Base-by-base conservation (phyloP, 2,113 vertebrate species). In the Megaceryle torquata region DNA sequence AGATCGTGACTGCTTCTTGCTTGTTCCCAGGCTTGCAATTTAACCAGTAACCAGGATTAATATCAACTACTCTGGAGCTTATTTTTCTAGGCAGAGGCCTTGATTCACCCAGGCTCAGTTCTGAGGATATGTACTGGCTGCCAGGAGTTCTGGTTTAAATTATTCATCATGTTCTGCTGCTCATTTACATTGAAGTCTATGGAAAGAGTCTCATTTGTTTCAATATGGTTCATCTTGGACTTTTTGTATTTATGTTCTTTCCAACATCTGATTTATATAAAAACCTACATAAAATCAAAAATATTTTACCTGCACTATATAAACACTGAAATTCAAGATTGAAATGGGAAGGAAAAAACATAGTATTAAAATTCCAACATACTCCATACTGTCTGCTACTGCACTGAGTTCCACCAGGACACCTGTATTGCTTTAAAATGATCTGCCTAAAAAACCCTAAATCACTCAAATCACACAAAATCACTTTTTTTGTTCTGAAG, bases 111-210 rank as follows among this genome's bases (percentile, higher is more conserved):
- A 68, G 43, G 22, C 74, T 88, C n/a, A 17, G 7, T 39, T 90
- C 69, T 81, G 64, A 90, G n/a, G 37, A 37, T 44, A 41, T 9
- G 12, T 50, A 13, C 11, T 64, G 31, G 88, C 87, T 64, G 92
- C 83, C 83, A 94, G 60, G n/a, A 85, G 25, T 81, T 56, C 89
- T 90, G 92, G n/a, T 90, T 90, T 85, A 77, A 88, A 77, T 92
- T 92, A 88, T 50, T 72, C 20, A 2, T 88, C 20, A 2, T 83
- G 37, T 90, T 76, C 59, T 81, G 74, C 74, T 88, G 60, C 31
- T 81, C 24, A 24, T 94, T 90, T 81, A 28, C 56, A 50, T 56
- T 86, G 48, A 95, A 89, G 76, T 68, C 63, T 24, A 31, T 39
- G 39, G 54, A 74, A 91, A 82, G 26, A 82, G 76, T 78, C 44